These are phyloP conservation scores for Platichthys stellatus DNA, from an alignment of 2,113 vertebrate genomes.

Conservation along the genomic window DNA sequence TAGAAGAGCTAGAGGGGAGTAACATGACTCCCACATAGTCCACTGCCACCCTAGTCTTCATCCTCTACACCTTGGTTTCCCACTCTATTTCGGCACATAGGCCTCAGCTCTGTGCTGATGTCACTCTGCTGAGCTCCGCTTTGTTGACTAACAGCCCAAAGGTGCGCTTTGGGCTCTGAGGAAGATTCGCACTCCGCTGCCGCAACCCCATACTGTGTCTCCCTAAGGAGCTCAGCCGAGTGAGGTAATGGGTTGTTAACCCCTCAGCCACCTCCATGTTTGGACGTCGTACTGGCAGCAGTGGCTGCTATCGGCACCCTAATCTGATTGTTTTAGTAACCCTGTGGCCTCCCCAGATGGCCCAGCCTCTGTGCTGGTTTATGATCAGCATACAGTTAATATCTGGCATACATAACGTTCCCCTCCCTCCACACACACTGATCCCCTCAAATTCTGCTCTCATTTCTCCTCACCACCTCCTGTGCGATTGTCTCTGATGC, in stretches of 20 bases:
- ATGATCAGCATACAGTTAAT: conserved; percentile 70
- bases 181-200: conserved; percentile 26
- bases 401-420: conserved; percentile 63
- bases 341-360: conserved; percentile 59
- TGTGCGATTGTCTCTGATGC: conserved; percentile 67
- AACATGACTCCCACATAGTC: conserved; percentile 67
- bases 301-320: conserved; percentile 36
- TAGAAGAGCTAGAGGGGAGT: conserved; percentile 64
- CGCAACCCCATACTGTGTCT: conserved; percentile 23
- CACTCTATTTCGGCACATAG: conserved; percentile 19
- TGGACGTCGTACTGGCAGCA: conserved; percentile 15
- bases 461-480: conserved; percentile 66
- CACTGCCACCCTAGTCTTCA: conserved; percentile 40
- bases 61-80: conserved; percentile 50
- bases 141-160: conserved; percentile 65
- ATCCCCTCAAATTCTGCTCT: conserved; percentile 57
- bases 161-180: conserved; percentile 57
- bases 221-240: conserved; percentile 26
- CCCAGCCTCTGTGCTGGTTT: conserved; percentile 41
- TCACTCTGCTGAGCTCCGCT: conserved; percentile 50
- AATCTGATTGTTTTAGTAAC: conserved; percentile 68
- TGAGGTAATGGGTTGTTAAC: conserved; percentile 71
- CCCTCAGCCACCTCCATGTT: conserved; percentile 43
- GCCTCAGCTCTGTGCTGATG: conserved; percentile 47
- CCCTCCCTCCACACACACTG: not conserved